Evolutionary conservation across 23 tunicate genomes (phyloP).

Genomic region (Trididemnum nubilum): DNA sequence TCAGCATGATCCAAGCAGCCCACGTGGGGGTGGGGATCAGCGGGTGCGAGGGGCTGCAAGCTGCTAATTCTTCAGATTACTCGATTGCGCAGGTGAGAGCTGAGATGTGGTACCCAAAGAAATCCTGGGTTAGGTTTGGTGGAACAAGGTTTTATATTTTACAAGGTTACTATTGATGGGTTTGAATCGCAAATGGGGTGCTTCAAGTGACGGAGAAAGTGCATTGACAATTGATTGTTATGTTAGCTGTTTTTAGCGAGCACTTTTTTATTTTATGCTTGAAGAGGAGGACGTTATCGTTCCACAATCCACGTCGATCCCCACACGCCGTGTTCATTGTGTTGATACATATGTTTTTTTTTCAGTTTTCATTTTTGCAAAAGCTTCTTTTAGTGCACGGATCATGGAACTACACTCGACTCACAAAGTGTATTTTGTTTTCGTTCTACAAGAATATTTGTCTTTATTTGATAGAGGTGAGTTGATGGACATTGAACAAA

Average conservation of each 20-base stretch:
- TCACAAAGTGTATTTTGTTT: conserved; percentile 92
- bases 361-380: conserved; percentile 82
- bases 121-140: no score
- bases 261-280: no score
- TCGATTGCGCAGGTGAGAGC: conserved; percentile 83
- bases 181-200: no score
- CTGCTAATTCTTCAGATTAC: conserved; percentile 98
- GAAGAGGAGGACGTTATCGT: no score
- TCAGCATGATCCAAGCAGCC: conserved; percentile 99
- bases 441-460: conserved; percentile 99
- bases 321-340: no score
- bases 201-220: no score
- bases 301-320: no score
- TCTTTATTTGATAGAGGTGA: conserved; percentile 92
- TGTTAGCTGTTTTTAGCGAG: no score
- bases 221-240: no score
- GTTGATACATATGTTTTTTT: conserved; percentile 11
- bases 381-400: conserved; percentile 93
- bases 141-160: no score
- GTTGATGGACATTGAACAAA: conserved; percentile 32
- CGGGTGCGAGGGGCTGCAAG: conserved; percentile 97
- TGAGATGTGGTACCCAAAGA: background rate
- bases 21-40: conserved; percentile 98
- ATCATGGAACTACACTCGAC: conserved; percentile 92
- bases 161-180: no score